Base-by-base conservation (phyloP, 2,888 invertebrate species). In the Spodoptera exigua region DNA sequence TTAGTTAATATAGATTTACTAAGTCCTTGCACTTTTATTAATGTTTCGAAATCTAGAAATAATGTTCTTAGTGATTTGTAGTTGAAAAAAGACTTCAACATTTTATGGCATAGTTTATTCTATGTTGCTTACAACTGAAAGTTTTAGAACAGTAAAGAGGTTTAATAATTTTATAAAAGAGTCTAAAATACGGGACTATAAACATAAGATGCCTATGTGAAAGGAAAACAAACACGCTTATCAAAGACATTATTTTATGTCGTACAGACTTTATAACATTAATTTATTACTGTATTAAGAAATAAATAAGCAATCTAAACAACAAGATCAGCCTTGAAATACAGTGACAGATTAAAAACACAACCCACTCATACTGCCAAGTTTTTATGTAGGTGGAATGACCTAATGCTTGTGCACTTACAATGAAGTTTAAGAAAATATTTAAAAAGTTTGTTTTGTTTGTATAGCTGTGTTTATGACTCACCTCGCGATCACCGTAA, bases 401-500 rank as follows among this genome's bases (percentile, higher is more conserved):
- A 83, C 80, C 78, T 81, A 78, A 77, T 69, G 76, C 14, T 16
- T 55, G 48, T 32, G 7, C 37, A 56, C 36, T 17, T 1, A 13
- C 5, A 17, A 35, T 7, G 17, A 44, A 49, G 21, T 34, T 43
- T 11, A 45, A 54, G 32, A 46, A 55, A 27, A 56, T 43, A 54
- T 36, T 35, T 4, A 3, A 56, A 45, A 61, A 61, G 37, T 32
- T 60, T 52, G 39, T 36, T 51, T 32, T 27, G 27, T 49, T 53
- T 18, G 12, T 17, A 40, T 52, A 59, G 61, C n/a, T 53, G n/a
- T 34, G 35, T 9, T 37, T 9, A 5, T 11, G 27, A 70, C 65
- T 78, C 79, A 94, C 94, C 87, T 94, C 94, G 27, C 90, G 82
- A 74, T 93, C 94, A 2, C 94, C 94, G 57, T 94, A 94, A 59